Percentiles rank a stretch among this genome's conserved stretches.
These are phyloP conservation scores for Macrotus californicus DNA, from an alignment of 2,113 vertebrate species.

Conservation along the genomic window DNA sequence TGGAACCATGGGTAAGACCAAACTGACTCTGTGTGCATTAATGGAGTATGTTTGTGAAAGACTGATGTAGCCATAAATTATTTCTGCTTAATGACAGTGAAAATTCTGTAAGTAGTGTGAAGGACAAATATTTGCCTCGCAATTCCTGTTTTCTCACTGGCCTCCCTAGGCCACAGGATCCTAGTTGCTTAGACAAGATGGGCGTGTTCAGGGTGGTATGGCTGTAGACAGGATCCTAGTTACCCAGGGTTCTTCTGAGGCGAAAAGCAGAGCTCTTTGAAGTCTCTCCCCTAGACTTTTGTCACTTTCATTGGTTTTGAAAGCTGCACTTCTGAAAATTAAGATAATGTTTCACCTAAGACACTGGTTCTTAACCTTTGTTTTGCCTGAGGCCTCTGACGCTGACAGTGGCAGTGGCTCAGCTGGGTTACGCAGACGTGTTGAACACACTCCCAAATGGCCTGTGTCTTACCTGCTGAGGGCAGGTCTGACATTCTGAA, in stretches of 20 bases:
- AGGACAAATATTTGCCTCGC: neutral
- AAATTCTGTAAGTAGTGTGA: neutral
- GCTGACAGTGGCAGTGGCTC: neutral
- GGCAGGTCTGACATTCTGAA: neutral
- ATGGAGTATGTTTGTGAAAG: neutral
- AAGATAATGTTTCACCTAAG: neutral
- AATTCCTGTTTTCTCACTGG: neutral
- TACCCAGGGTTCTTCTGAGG: neutral
- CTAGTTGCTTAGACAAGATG: neutral
- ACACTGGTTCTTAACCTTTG: neutral
- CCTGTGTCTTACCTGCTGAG: neutral
- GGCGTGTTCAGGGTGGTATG: too few relatives aligned
- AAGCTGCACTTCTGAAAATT: neutral
- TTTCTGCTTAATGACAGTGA: neutral
- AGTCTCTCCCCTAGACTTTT: neutral
- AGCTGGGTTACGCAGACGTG: neutral
- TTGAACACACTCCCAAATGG: neutral
- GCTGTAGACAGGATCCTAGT: neutral
- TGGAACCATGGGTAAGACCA: slow-evolving; percentile 90
- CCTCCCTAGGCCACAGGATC: neutral
- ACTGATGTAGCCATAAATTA: neutral
- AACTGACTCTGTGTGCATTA: neutral
- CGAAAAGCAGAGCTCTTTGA: neutral
- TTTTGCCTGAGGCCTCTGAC: neutral
- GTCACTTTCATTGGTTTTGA: neutral